Conservation (phyloP, 1,140 invertebrate species). For the Daktulosphaira vitifoliae region DNA sequence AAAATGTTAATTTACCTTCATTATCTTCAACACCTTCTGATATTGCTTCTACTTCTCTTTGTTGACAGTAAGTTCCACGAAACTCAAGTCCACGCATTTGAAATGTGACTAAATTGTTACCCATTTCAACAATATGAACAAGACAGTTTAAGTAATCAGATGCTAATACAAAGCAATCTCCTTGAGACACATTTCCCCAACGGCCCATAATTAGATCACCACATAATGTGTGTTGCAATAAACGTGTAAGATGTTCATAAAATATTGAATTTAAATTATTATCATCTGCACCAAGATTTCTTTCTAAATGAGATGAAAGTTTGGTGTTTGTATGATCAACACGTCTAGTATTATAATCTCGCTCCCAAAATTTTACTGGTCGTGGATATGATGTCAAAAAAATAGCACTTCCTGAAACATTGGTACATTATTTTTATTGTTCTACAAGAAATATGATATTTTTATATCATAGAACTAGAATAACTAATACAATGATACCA, state of each 20-base stretch:
- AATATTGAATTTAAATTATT: constrained; percentile 99
- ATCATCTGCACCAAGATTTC: constrained; percentile 92
- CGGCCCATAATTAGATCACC: constrained; percentile 81
- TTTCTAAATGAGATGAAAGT: constrained; percentile 86
- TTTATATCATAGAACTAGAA: constrained; percentile 11
- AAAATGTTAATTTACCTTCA: constrained; percentile 52
- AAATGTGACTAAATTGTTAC: constrained; percentile 97
- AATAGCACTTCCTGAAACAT: constrained; percentile 73
- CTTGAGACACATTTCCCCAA: constrained; percentile 85
- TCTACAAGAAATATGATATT: neutral
- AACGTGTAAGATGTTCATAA: constrained; percentile 96
- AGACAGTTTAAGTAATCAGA: constrained; percentile 97
- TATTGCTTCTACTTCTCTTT: constrained; percentile 93
- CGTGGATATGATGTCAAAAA: constrained; percentile 96
- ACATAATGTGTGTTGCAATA: constrained; percentile 89
- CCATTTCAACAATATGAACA: constrained; percentile 94
- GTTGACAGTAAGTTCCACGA: constrained; percentile 97
- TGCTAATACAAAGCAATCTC: constrained; percentile 94
- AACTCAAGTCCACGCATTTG: constrained; percentile 97
- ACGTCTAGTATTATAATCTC: constrained; percentile 93
- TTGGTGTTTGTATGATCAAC: constrained; percentile 96
- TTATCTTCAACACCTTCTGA: constrained; percentile 94
- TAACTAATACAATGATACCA: neutral
- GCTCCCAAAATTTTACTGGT: constrained; percentile 98
- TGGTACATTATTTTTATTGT: too few relatives aligned